These are phyloP conservation scores for Gorsachius magnificus DNA, from an alignment of 2,797 vertebrate species.

Conservation along the genomic window DNA sequence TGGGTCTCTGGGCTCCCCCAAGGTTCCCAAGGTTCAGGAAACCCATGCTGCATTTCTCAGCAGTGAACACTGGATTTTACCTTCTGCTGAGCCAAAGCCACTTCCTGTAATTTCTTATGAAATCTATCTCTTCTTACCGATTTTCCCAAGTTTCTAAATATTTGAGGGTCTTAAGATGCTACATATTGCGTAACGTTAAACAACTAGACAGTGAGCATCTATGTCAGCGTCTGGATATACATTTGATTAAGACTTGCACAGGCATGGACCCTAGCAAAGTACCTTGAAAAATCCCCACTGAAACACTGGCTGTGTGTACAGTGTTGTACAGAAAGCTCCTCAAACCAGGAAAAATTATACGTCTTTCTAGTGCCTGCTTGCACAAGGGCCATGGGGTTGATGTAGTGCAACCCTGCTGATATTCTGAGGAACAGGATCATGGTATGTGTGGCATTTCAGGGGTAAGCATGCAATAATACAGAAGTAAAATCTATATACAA, in stretches of 20 bases:
- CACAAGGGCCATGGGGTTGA: neutral
- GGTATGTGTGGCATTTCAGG: neutral
- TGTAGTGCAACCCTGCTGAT: neutral
- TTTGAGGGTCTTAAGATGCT: neutral
- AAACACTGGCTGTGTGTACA: neutral
- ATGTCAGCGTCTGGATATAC: neutral
- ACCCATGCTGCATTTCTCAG: neutral
- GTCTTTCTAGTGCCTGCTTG: neutral
- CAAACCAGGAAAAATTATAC: neutral
- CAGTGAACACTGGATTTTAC: neutral
- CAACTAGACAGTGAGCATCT: neutral
- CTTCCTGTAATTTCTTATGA: neutral
- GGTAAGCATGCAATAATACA: neutral
- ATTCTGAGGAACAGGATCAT: neutral
- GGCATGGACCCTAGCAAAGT: neutral
- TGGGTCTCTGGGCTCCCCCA: neutral
- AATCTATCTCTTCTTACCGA: neutral
- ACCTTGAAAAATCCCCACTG: neutral
- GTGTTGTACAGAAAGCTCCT: neutral
- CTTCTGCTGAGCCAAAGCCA: neutral
- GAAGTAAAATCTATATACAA: neutral
- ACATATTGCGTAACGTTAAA: neutral
- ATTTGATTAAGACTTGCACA: neutral
- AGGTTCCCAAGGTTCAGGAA: neutral
- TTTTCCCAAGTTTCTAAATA: neutral